Percentiles rank a stretch among this genome's conserved stretches.
These are phyloP conservation scores for Trachymyrmex septentrionalis DNA, from an alignment of 1,140 invertebrate genomes.

Conservation along the genomic window DNA sequence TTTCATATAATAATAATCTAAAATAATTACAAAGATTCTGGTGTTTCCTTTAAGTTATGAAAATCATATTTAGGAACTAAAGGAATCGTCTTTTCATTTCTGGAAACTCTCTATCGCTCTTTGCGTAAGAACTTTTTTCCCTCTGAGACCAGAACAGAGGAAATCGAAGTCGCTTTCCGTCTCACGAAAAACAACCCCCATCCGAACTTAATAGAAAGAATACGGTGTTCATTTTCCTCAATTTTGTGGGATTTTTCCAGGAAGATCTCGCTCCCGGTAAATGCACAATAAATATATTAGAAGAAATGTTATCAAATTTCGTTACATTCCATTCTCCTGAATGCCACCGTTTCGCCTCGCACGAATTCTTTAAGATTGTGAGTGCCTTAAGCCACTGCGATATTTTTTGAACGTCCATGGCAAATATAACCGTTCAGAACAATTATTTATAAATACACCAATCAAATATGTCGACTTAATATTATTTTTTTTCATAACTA, in stretches of 20 bases:
- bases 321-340: slow-evolving; percentile 9
- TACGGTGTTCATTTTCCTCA: slow-evolving; percentile 8
- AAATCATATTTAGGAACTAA: neutral
- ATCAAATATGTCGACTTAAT: neutral
- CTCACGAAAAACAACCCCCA: slow-evolving; percentile 11
- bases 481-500: neutral
- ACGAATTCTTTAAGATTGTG: neutral
- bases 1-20: neutral
- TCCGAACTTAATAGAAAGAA: slow-evolving; percentile 13
- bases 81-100: slow-evolving; percentile 8
- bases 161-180: slow-evolving; percentile 36
- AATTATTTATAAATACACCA: neutral
- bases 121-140: neutral
- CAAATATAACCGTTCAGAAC: neutral
- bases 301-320: slow-evolving; percentile 45
- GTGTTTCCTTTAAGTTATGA: neutral
- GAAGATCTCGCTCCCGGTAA: slow-evolving; percentile 1
- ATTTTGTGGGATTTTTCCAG: slow-evolving; percentile 17
- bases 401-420: no score
- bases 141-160: neutral
- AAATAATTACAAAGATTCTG: neutral
- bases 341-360: neutral
- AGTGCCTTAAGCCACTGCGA: neutral
- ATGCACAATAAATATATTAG: slow-evolving; percentile 47
- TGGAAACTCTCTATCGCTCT: neutral